Evolutionary conservation across 2,888 invertebrate genomes (phyloP), one percentile per base, ranked within the genome.

Genomic region (Frankliniella fusca): DNA sequence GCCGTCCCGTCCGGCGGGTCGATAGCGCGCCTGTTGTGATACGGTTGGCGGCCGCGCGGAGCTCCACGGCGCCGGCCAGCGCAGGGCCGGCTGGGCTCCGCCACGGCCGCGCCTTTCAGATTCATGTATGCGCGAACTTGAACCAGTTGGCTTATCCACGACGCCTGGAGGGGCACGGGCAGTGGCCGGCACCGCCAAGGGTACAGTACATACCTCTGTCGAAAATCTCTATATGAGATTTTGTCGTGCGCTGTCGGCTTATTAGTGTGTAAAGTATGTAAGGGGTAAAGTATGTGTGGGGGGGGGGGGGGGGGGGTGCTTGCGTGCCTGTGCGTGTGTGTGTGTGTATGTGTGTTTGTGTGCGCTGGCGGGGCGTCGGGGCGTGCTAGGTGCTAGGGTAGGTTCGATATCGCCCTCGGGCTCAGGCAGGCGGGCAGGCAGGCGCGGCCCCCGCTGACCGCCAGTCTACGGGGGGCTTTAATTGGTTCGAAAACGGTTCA

Each of bases 1-100:
- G 54, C 5, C 54, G 54, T 54, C 15, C 18, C 20, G 54, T 11
- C 54, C 20, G 54, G 54, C 54, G 54, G 38, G 12, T 80, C 82
- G 80, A 80, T 81, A 80, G 70, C 80, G 80, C 80, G 80, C 70
- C 23, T 79, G 65, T 80, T 70, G 80, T 80, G 82, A 80, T 61
- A 80, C 70, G 18, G 54, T 54, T 54, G 54, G 54, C 54, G 54
- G 54, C 54, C 54, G 54, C 54, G 54, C 54, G 54, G 54, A 5
- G 54, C 15, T 18, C 54, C 15, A 11, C 50, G 50, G 54, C 18
- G 54, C 54, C 15, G 11, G 54, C 54, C 15, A 15, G 54, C 0
- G 10, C 20, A 5, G 5, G 54, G 54, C 7, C 54, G 54, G 54
- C 10, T 1, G 0, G 54, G 54, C 54, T 54, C 15, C 54, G 8